phyloP scores from a whole-genome alignment of 2,888 invertebrate species.

The Lomographa bimaculata region DNA sequence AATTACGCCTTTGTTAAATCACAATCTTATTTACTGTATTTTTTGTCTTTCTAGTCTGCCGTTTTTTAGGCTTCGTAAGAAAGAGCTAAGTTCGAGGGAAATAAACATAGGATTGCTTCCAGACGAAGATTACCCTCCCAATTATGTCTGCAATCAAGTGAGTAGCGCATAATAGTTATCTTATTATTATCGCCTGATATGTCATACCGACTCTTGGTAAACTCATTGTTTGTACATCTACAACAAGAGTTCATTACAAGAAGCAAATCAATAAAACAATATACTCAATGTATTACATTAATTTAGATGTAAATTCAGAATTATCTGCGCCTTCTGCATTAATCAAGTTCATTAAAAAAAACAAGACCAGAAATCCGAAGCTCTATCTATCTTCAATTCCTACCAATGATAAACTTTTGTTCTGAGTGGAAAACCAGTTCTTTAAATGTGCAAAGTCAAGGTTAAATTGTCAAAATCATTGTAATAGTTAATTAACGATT shows the following conservation, averaged over 20 bases:
- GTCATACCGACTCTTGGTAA: not conserved
- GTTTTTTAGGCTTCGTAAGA: slow-evolving; percentile 88
- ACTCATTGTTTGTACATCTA: too few relatives aligned
- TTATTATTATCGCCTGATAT: slow-evolving; percentile 5
- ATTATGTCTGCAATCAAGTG: slow-evolving; percentile 97
- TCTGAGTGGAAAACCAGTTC: not conserved
- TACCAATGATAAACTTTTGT: not conserved
- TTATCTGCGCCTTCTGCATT: too few relatives aligned
- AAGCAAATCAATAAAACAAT: too few relatives aligned
- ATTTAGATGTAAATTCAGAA: too few relatives aligned
- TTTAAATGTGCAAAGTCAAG: not conserved
- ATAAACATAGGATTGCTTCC: slow-evolving; percentile 90
- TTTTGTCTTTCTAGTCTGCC: slow-evolving; percentile 86
- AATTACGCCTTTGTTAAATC: slow-evolving; percentile 9
- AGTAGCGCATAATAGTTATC: slow-evolving; percentile 36
- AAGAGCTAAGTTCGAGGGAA: slow-evolving; percentile 89
- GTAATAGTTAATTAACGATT: too few relatives aligned
- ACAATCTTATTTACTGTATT: slow-evolving; percentile 11
- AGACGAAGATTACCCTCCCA: slow-evolving; percentile 94
- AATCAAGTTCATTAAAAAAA: too few relatives aligned
- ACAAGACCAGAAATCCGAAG: too few relatives aligned
- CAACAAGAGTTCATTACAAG: too few relatives aligned
- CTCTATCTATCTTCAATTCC: too few relatives aligned
- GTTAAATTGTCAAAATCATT: not conserved
- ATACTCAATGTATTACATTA: too few relatives aligned